Percentiles rank a stretch among this genome's conserved stretches.
These are phyloP conservation scores for Burhinus bistriatus DNA, from an alignment of 2,113 vertebrate species.

Conservation along the genomic window DNA sequence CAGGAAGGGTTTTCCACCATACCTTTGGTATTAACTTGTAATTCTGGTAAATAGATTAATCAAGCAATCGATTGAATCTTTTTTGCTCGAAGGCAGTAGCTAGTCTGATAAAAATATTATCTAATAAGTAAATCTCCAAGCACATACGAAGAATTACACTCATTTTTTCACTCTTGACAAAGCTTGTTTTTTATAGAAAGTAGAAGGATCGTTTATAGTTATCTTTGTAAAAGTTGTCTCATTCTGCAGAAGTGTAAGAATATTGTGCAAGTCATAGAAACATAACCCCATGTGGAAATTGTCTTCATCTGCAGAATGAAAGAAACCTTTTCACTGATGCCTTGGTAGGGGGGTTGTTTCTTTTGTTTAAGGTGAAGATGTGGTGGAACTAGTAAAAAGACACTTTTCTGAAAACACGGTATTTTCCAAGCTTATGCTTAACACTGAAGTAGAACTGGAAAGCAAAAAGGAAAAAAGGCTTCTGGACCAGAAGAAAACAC, in stretches of 20 bases:
- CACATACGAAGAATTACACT: background rate
- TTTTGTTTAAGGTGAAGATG: background rate
- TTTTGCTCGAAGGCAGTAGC: background rate
- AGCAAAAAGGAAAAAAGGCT: background rate
- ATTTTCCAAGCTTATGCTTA: background rate
- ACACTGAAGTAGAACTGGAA: background rate
- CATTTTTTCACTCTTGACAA: background rate
- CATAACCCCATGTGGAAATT: background rate
- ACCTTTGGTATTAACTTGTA: background rate
- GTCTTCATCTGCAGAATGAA: background rate
- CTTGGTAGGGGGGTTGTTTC: background rate
- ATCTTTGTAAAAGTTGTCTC: background rate
- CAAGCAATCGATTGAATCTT: background rate
- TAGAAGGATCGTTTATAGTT: background rate
- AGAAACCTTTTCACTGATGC: background rate
- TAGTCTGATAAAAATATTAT: background rate
- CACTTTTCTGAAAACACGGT: background rate
- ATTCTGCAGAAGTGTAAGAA: background rate
- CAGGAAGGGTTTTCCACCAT: background rate
- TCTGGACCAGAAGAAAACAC: background rate
- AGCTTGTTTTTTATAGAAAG: background rate
- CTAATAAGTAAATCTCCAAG: background rate
- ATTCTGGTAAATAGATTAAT: background rate
- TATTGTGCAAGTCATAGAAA: background rate
- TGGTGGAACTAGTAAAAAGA: background rate